Evolutionary conservation across 2,113 vertebrate genomes (phyloP).

Genomic region (Hydrochoerus hydrochaeris): DNA sequence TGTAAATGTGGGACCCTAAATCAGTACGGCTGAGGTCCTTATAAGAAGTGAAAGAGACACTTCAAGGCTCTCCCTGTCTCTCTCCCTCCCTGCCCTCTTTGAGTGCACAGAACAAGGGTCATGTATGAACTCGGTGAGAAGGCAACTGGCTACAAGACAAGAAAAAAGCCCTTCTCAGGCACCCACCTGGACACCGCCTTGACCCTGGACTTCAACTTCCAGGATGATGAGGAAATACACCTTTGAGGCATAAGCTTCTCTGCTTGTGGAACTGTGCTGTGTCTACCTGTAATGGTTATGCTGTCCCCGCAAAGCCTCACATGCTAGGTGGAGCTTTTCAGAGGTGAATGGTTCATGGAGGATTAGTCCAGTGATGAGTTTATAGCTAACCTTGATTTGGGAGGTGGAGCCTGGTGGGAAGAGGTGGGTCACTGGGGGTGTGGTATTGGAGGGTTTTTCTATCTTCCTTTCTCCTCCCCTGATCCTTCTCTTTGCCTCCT

Average conservation of each 20-base stretch:
- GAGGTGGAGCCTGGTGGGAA: neutral
- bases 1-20: neutral
- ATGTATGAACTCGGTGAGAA: neutral
- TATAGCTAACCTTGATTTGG: neutral
- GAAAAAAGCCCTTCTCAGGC: neutral
- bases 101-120: neutral
- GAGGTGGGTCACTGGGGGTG: neutral
- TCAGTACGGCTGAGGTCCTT: neutral
- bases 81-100: no score
- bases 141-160: neutral
- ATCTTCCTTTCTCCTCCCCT: neutral
- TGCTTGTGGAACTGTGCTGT: neutral
- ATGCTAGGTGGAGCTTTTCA: neutral
- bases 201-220: neutral
- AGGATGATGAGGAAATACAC: neutral
- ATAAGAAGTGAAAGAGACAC: neutral
- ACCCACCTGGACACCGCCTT: rapidly evolving
- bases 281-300: neutral
- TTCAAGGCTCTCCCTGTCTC: no score
- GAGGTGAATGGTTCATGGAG: neutral
- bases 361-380: neutral
- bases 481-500: neutral
- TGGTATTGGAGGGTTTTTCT: neutral
- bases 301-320: no score
- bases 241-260: neutral